Conservation (phyloP, 2,113 vertebrate species). For the Pogonocichla stellata region DNA sequence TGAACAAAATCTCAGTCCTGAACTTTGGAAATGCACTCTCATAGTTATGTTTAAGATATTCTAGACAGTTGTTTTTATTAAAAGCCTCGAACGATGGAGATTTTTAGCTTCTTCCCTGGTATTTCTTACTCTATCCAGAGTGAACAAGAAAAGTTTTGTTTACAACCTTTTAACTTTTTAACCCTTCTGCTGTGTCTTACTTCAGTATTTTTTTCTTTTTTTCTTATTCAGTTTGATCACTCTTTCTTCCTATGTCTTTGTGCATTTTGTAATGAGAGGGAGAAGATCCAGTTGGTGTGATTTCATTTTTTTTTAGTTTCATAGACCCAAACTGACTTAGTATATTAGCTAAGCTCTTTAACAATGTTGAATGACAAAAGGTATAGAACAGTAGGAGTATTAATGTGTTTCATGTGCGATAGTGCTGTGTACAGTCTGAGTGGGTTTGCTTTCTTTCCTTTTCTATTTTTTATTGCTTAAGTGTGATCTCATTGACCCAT, state of each 20-base stretch:
- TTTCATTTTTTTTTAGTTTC: neutral
- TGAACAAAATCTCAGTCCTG: neutral
- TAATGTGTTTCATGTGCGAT: neutral
- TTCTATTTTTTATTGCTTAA: neutral
- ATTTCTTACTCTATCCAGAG: neutral
- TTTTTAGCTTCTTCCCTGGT: neutral
- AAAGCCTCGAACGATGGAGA: neutral
- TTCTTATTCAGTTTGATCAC: neutral
- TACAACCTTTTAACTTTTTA: neutral
- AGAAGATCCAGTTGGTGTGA: neutral
- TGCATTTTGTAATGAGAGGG: neutral
- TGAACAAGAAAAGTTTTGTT: neutral
- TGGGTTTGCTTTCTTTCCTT: neutral
- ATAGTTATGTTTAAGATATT: neutral
- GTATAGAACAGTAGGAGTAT: neutral
- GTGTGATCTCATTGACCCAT: neutral
- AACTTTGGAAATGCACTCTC: neutral
- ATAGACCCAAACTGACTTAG: neutral
- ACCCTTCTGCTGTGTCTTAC: neutral
- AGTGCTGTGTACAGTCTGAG: neutral
- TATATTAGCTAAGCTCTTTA: neutral
- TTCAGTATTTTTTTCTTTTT: neutral
- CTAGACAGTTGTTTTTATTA: neutral
- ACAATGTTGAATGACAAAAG: neutral
- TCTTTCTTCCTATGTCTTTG: neutral